Evolutionary conservation across 2,797 vertebrate species (phyloP).

Genomic region (Enteromius trimaculatus): DNA sequence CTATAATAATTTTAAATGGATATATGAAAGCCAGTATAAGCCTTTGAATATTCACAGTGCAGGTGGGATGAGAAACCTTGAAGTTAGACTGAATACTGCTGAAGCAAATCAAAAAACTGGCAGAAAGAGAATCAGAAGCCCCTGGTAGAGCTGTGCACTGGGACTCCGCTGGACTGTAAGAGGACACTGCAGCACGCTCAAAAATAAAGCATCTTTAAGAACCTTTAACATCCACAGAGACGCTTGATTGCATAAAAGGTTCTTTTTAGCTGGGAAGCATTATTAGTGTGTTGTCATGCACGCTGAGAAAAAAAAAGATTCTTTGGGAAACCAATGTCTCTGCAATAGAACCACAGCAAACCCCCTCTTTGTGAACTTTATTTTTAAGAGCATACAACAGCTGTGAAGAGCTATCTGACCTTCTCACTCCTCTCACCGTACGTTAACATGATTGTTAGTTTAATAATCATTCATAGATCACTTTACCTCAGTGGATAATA

Average conservation of each 20-base stretch:
- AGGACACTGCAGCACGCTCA: conserved; percentile 63
- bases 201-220: neutral
- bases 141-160: conserved; percentile 37
- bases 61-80: neutral
- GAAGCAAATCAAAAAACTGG: neutral
- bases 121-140: neutral
- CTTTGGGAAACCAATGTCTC: neutral
- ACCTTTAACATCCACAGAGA: neutral
- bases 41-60: neutral
- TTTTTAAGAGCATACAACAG: neutral
- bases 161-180: conserved; percentile 70
- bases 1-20: neutral
- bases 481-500: neutral
- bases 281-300: neutral
- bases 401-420: neutral
- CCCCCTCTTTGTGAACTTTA: neutral
- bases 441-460: too few species aligned
- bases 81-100: neutral
- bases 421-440: neutral
- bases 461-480: neutral
- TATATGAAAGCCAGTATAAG: neutral
- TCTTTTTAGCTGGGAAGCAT: neutral
- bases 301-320: neutral
- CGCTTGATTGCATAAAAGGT: neutral
- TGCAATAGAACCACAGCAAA: neutral